These are phyloP conservation scores for Anastrepha obliqua DNA, from an alignment of 1,140 invertebrate species.

Conservation along the genomic window DNA sequence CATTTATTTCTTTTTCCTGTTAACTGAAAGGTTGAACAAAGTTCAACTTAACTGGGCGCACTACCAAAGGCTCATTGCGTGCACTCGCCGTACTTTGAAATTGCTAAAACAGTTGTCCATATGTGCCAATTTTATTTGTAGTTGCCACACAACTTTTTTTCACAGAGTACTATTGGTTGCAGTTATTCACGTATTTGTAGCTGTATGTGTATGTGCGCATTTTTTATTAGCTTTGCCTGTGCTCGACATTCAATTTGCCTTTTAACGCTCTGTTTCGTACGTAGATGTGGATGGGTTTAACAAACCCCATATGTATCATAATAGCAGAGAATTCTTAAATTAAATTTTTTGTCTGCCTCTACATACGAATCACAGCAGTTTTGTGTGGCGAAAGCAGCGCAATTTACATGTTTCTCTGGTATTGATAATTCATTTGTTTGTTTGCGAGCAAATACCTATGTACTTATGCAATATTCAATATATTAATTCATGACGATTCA, in stretches of 20 bases:
- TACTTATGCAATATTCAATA: conserved; percentile 22
- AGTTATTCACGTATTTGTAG: neutral
- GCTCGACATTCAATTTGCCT: conserved; percentile 34
- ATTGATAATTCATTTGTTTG: neutral
- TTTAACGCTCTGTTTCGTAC: neutral
- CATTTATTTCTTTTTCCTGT: neutral
- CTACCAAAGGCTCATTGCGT: neutral
- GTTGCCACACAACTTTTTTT: neutral
- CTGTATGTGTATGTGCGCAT: neutral
- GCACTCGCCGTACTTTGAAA: neutral
- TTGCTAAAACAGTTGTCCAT: neutral
- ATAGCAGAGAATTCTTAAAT: no score
- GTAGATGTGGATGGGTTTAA: no score
- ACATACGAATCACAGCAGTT: neutral
- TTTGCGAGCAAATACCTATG: neutral
- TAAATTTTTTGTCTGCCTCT: no score
- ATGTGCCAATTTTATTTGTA: neutral
- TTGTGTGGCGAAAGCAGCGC: neutral
- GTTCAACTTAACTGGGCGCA: neutral
- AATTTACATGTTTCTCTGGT: neutral
- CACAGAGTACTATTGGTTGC: neutral
- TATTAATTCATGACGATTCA: neutral
- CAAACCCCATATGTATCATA: no score
- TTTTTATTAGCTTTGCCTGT: neutral
- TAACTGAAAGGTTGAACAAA: neutral